Base-by-base conservation (phyloP, 2,797 vertebrate genomes). In the Ara ararauna region DNA sequence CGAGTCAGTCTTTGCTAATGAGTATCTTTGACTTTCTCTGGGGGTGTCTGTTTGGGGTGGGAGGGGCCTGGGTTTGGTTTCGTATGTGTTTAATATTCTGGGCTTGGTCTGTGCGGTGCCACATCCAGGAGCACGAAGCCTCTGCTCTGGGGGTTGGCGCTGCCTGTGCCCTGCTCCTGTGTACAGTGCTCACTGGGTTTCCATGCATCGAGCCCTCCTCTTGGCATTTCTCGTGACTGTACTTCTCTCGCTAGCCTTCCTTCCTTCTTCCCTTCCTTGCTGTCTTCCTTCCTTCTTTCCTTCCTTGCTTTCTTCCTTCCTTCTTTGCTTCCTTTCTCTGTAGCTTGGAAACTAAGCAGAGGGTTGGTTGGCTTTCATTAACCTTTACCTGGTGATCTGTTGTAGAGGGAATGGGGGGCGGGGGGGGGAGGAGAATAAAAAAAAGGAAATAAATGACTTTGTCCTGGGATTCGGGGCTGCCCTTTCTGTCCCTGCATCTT, bases 131-230 rank as follows among this genome's bases (percentile, higher is more conserved):
- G 90, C 56, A 42, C 2, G 7, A 40, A 30, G 44, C 67, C 36
- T 75, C 75, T 58, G 91, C 95, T 80, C 83, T 38, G 76, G 45
- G 71, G 71, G 61, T 10, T 10, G 58, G 70, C 19, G 79, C 71
- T 56, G 16, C 81, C 36, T 34, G 11, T 44, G 29, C 81, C 56
- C 0, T 21, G 30, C 66, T 68, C 70, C 75, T 85, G 29, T 97
- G 97, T 97, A 96, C 94, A 96, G 89, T 86, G 77, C 92, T 88
- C 90, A 79, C 76, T 3, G 11, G 78, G 77, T 87, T 90, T 48
- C 93, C 83, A 82, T 5, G 24, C 88, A 6, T 78, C 18, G 44
- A 86, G 22, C 44, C 62, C 34, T 91, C 67, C 79, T 77, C 42
- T 94, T 67, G 48, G 66, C 23, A 0, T 86, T 76, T 77, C 85